Conservation (phyloP, 2,797 vertebrate species). For the Rhinatrema bivittatum region DNA sequence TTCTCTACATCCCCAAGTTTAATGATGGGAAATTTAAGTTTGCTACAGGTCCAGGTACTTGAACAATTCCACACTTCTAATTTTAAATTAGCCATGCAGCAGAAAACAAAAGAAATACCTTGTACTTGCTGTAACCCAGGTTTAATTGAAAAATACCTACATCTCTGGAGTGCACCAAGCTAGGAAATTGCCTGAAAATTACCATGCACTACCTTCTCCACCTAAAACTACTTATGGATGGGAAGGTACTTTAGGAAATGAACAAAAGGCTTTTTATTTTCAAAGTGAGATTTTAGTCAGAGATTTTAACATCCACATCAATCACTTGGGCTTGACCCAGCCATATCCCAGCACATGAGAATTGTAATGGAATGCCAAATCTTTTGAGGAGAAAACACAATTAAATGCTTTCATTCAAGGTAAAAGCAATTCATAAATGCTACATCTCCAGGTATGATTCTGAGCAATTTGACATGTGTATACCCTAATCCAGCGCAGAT, state of each 20-base stretch:
- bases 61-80: neutral
- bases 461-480: too few species aligned
- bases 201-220: neutral
- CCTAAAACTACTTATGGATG: slow-evolving; percentile 6
- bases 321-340: neutral
- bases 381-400: too few species aligned
- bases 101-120: slow-evolving; percentile 7
- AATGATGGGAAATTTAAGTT: neutral
- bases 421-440: too few species aligned
- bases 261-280: neutral
- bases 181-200: slow-evolving; percentile 4
- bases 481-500: too few species aligned
- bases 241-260: neutral
- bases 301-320: slow-evolving; percentile 4
- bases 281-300: slow-evolving; percentile 4
- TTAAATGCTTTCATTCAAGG: too few species aligned
- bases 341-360: slow-evolving; percentile 2
- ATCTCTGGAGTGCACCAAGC: neutral
- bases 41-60: neutral
- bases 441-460: too few species aligned
- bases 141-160: slow-evolving; percentile 15
- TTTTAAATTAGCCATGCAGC: slow-evolving; percentile 2
- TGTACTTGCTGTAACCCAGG: slow-evolving; percentile 5
- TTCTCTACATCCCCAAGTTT: neutral
- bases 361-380: slow-evolving; percentile 8